Evolutionary conservation across 2,113 vertebrate genomes (phyloP), one percentile per base, ranked within the genome.

Genomic region (Pseudorasbora parva): DNA sequence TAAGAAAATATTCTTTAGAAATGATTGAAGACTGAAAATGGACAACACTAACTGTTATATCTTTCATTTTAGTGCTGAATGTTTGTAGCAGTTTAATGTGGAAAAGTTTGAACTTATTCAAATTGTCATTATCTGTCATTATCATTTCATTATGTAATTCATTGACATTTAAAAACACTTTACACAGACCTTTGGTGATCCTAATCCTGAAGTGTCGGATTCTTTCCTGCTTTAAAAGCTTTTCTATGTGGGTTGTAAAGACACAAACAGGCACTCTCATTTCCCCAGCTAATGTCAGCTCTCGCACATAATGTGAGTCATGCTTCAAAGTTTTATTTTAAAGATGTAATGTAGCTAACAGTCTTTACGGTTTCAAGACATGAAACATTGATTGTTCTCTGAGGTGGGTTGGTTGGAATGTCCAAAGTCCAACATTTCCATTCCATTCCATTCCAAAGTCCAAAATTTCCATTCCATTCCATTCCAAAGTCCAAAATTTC

Each of bases 111-210:
- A 8, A 66, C 19, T 23, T 8, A n/a, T 37, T 59, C 54, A 60
- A 23, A 47, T 14, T 51, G 33, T 75, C 23, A 71, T 82, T 47
- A 45, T 49, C 37, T 15, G 54, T 82, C 47, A 76, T 82, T 79
- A 27, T 47, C 23, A 25, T 51, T 87, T 71, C n/a, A 80, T 80
- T 25, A 49, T 56, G 72, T 71, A 77, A 86, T 77, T 79, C 33
- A 47, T 11, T 88, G 85, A 81, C 87, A 84, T 86, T 86, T 88
- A n/a, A 57, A 82, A 84, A 69, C 75, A 73, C 59, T 71, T 68
- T 68, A 62, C 37, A 51, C 59, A 54, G 43, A 62, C 51, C 37
- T 87, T 76, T 76, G 72, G 75, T 84, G 82, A 84, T 76, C 23
- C 54, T 66, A 72, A 80, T 81, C 49, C 57, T 8, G 78, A 30